phyloP scores from a whole-genome alignment of 2,888 invertebrate genomes.

The Fabriciana adippe region DNA sequence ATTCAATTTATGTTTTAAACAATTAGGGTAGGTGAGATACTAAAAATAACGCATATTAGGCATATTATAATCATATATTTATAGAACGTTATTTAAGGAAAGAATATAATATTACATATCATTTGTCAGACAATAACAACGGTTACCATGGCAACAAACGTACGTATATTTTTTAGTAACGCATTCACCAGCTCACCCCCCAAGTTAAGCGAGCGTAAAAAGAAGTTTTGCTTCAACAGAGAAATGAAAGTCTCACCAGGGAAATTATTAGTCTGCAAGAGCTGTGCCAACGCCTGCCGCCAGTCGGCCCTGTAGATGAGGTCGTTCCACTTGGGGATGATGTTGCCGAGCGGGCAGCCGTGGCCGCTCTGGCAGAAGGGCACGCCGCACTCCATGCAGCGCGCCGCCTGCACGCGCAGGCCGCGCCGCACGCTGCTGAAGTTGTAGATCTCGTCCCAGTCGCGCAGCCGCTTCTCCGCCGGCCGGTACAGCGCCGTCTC shows the following conservation, averaged over 20 bases:
- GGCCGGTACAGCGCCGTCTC: conserved; percentile 93
- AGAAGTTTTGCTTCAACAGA: too few species aligned
- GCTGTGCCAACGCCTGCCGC: conserved; percentile 95
- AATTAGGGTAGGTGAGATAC: too few species aligned
- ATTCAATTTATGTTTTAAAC: too few species aligned
- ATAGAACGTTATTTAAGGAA: too few species aligned
- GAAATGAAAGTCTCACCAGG: conserved; percentile 80
- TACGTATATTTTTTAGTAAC: too few species aligned
- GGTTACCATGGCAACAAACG: too few species aligned
- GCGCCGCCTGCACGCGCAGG: conserved; percentile 94
- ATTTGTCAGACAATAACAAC: too few species aligned
- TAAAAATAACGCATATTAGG: too few species aligned
- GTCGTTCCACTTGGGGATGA: conserved; percentile 99
- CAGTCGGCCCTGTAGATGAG: conserved; percentile 97
- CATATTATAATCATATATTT: too few species aligned
- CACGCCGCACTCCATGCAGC: conserved; percentile 99
- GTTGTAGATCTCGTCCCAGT: conserved; percentile 99
- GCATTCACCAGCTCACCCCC: too few species aligned
- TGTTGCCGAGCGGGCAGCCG: conserved; percentile 98
- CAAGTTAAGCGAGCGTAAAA: too few species aligned
- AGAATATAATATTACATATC: too few species aligned
- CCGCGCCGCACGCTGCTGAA: conserved; percentile 92
- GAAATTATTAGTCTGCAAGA: conserved; percentile 99
- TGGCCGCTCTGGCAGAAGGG: conserved; percentile 91
- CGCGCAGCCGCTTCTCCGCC: conserved; percentile 91